These are phyloP conservation scores for Calcarius ornatus DNA, from an alignment of 2,113 vertebrate genomes.

Conservation along the genomic window DNA sequence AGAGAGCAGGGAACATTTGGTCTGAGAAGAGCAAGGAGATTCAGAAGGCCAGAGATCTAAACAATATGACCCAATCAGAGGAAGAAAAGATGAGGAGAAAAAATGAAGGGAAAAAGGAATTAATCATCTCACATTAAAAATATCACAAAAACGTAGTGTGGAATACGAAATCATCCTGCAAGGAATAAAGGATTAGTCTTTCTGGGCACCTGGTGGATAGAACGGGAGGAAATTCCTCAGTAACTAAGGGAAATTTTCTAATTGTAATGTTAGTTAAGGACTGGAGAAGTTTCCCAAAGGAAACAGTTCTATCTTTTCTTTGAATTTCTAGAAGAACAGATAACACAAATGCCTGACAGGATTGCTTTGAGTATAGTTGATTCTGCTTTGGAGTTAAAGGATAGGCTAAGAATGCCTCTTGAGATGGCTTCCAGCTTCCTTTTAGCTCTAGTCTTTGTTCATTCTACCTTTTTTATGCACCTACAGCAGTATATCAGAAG, in stretches of 20 bases:
- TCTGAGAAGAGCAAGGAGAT: not conserved
- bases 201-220: not conserved
- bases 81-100: not conserved
- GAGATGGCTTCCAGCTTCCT: slow-evolving; percentile 20
- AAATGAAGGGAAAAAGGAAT: not conserved
- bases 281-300: not conserved
- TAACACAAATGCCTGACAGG: not conserved
- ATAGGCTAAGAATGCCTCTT: not conserved
- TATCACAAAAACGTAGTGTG: not conserved
- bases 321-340: not conserved
- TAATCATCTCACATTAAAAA: not conserved
- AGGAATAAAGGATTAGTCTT: not conserved
- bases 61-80: not conserved
- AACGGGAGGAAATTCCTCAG: not conserved
- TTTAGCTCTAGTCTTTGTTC: not conserved
- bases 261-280: not conserved
- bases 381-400: not conserved
- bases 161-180: not conserved
- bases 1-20: not conserved
- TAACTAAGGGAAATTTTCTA: not conserved
- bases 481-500: not conserved
- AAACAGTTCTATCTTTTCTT: not conserved
- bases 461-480: not conserved
- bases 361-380: not conserved
- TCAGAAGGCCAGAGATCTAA: not conserved